Percentiles rank a stretch among this genome's conserved stretches.
Evolutionary conservation across 2,888 invertebrate genomes (phyloP).

Genomic region (Andricus quercusramuli): DNA sequence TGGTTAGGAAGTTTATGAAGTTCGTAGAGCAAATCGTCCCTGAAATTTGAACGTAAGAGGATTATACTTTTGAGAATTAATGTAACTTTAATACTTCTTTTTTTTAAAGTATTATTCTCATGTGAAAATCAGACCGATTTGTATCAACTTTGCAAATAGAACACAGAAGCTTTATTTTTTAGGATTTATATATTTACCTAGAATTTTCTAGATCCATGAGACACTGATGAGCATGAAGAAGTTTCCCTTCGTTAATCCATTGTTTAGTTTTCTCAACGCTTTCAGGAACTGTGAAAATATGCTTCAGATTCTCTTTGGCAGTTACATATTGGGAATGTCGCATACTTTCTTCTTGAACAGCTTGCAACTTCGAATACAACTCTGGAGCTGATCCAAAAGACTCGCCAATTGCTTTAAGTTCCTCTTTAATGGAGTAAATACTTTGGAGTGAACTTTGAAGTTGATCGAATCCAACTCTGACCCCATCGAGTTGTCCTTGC

Average conservation of each 20-base stretch:
- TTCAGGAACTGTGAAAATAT: slow-evolving; percentile 98
- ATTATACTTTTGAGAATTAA: not conserved
- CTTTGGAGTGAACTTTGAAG: slow-evolving; percentile 92
- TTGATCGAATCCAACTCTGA: slow-evolving; percentile 94
- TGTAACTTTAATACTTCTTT: too few relatives aligned
- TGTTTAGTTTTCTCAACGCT: slow-evolving; percentile 96
- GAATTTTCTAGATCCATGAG: slow-evolving; percentile 97
- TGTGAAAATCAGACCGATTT: too few relatives aligned
- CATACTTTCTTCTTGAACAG: slow-evolving; percentile 94
- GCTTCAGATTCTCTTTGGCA: slow-evolving; percentile 98
- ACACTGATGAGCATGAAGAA: slow-evolving; percentile 95
- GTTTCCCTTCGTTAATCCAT: slow-evolving; percentile 96
- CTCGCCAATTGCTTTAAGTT: slow-evolving; percentile 82
- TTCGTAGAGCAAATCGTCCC: slow-evolving; percentile 97
- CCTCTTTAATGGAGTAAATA: slow-evolving; percentile 83
- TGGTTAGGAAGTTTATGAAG: slow-evolving; percentile 96
- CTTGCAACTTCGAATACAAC: slow-evolving; percentile 89
- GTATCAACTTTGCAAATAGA: too few relatives aligned
- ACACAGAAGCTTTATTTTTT: not conserved
- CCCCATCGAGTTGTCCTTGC: slow-evolving; percentile 98
- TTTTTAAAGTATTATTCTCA: too few relatives aligned
- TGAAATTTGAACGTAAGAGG: slow-evolving; percentile 56
- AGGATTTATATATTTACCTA: not conserved
- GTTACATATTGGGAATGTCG: slow-evolving; percentile 98
- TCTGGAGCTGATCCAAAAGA: slow-evolving; percentile 88